Base-by-base conservation (phyloP, 1,140 invertebrate genomes). In the Eulimnadia texana region DNA sequence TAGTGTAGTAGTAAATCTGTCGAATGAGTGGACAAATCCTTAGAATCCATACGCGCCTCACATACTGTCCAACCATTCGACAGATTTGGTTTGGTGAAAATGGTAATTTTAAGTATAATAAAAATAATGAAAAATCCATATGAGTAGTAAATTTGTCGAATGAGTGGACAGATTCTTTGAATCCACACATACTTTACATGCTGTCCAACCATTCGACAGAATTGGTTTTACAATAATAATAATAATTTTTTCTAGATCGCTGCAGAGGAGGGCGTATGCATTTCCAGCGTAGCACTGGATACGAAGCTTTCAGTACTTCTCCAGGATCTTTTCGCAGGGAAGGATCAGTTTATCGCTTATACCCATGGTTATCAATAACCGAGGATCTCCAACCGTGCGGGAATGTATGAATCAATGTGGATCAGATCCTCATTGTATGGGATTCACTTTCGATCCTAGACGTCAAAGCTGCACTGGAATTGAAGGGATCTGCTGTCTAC, bases 391-490 rank as follows among this genome's bases (percentile, higher is more conserved):
- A 24, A 23, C 53, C 22, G 10, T 61, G 29, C 23, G 19, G 28
- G 33, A 52, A 28, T 61, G 60, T 33, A 23, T 52, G 2, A 29
- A 54, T 22, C 24, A 54, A 22, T 61, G 60, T 25, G 50, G n/a
- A 19, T 20, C 16, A 6, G 50, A 61, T 54, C 27, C 25, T 1
- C 51, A n/a, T n/a, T 61, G 60, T 33, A n/a, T 33, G 20, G 55
- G 25, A 27, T 22, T 57, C 10, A 57, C 25, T 57, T 57, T 27
- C 55, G 33, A 57, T 19, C 10, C 55, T 20, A 13, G n/a, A 3
- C 25, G 33, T 13, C 55, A 57, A 29, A 29, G 24, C 19, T 57
- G 55, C 55, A 51, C 50, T 16, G 60, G 50, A n/a, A 54, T 61
- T 54, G 50, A 54, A 16, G 24, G 25, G 10, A 51, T 27, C 25